Conservation (phyloP, 2,888 invertebrate species). For the Phyto melanocephala region DNA sequence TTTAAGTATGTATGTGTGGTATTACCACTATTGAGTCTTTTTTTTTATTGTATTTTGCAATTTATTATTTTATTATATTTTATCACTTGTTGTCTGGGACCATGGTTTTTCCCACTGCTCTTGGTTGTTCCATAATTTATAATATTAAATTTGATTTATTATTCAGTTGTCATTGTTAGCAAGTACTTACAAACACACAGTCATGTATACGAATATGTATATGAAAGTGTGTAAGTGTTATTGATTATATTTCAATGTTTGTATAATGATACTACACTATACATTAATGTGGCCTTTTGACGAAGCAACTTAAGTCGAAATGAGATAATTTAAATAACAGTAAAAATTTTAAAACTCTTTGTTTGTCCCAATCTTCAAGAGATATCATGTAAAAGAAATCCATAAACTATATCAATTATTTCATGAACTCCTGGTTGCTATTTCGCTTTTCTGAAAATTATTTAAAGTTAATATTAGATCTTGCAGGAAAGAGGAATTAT, state of each 20-base stretch:
- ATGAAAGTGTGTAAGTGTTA: neutral
- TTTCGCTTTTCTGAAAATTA: too few relatives aligned
- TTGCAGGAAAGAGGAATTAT: too few relatives aligned
- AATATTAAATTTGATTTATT: slow-evolving; percentile 35
- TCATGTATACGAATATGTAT: neutral
- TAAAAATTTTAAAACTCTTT: too few relatives aligned
- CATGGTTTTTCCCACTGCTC: neutral
- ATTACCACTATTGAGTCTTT: neutral
- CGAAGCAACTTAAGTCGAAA: too few relatives aligned
- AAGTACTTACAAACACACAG: neutral
- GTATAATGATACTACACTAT: neutral
- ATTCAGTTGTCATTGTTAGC: slow-evolving; percentile 19
- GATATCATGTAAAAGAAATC: too few relatives aligned
- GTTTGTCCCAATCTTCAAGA: too few relatives aligned
- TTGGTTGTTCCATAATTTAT: slow-evolving; percentile 42
- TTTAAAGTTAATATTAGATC: too few relatives aligned
- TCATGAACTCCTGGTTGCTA: too few relatives aligned
- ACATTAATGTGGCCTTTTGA: too few relatives aligned
- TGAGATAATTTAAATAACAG: too few relatives aligned
- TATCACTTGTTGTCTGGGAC: slow-evolving; percentile 24
- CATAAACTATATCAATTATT: too few relatives aligned
- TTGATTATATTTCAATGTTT: neutral
- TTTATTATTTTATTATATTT: slow-evolving; percentile 26
- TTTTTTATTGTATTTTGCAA: neutral
- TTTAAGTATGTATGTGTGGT: neutral